Evolutionary conservation across 2,113 vertebrate species (phyloP).

Genomic region (Benitochromis conjunctus): DNA sequence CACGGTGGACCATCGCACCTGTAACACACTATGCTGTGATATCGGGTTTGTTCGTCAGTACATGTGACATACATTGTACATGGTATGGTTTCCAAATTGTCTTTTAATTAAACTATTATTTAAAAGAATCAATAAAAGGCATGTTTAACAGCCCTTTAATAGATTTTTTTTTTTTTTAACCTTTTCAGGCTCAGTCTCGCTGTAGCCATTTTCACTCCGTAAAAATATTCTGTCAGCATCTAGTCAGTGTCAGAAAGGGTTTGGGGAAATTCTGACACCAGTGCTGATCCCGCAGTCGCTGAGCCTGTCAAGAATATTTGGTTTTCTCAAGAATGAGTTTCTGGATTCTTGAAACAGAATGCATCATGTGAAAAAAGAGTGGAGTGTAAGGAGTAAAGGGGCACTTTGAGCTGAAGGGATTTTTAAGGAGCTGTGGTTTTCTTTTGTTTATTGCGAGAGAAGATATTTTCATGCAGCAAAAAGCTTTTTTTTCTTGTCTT

Average conservation of each 20-base stretch:
- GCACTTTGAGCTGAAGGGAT: background rate
- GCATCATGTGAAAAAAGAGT: background rate
- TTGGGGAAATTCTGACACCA: background rate
- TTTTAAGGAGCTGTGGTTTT: background rate
- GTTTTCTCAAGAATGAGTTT: background rate
- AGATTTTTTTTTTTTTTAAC: fast-evolving
- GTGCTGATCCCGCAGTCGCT: background rate
- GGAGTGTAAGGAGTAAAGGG: background rate
- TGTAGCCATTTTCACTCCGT: background rate
- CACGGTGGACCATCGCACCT: fast-evolving
- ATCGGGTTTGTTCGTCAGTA: background rate
- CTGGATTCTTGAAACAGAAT: background rate
- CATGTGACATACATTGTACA: background rate
- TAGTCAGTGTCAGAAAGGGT: background rate
- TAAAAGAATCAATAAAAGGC: fast-evolving
- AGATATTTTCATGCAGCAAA: background rate
- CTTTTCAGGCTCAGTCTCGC: background rate
- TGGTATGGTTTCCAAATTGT: too few species aligned
- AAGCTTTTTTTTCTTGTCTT: background rate
- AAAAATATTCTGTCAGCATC: background rate
- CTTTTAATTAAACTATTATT: background rate
- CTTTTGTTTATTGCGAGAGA: background rate
- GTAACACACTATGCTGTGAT: background rate
- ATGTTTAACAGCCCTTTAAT: background rate
- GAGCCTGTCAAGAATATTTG: background rate